Conservation (phyloP, 2,888 invertebrate genomes). For the Onthophagus sagittarius region DNA sequence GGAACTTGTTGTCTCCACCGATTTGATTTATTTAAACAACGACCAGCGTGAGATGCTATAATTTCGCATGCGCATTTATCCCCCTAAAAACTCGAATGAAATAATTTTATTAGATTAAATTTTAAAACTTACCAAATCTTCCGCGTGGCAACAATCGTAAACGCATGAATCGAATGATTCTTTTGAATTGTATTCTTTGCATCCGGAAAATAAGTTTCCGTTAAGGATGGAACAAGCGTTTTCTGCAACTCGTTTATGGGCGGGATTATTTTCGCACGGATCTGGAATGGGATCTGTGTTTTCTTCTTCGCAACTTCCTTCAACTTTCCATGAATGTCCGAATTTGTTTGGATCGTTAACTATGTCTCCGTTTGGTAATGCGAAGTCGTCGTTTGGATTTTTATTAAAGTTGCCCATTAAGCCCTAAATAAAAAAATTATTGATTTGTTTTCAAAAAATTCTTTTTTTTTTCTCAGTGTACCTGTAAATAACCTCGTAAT, state of each 20-base stretch:
- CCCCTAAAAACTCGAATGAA: conserved; percentile 33
- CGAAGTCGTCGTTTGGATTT: conserved; percentile 4
- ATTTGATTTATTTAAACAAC: conserved; percentile 65
- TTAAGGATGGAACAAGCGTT: not conserved
- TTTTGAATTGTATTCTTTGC: conserved; percentile 55
- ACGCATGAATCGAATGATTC: conserved; percentile 71
- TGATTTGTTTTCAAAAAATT: not conserved
- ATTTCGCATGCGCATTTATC: conserved; percentile 68
- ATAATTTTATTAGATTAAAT: not conserved
- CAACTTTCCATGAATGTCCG: conserved; percentile 9
- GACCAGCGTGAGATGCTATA: conserved; percentile 69
- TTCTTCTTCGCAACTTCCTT: not conserved
- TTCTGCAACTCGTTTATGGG: not conserved
- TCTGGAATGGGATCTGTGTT: not conserved
- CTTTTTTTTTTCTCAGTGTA: not conserved
- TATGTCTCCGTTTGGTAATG: not conserved
- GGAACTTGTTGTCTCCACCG: conserved; percentile 67
- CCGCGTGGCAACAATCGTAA: conserved; percentile 79
- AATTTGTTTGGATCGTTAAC: not conserved
- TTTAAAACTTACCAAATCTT: conserved; percentile 35
- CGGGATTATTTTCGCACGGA: not conserved
- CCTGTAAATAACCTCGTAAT: conserved; percentile 11
- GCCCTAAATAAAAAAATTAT: not conserved
- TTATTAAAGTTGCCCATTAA: not conserved
- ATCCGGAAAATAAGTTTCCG: not conserved